Evolutionary conservation across 2,797 vertebrate genomes (phyloP).

Genomic region (Pipistrellus nathusii): DNA sequence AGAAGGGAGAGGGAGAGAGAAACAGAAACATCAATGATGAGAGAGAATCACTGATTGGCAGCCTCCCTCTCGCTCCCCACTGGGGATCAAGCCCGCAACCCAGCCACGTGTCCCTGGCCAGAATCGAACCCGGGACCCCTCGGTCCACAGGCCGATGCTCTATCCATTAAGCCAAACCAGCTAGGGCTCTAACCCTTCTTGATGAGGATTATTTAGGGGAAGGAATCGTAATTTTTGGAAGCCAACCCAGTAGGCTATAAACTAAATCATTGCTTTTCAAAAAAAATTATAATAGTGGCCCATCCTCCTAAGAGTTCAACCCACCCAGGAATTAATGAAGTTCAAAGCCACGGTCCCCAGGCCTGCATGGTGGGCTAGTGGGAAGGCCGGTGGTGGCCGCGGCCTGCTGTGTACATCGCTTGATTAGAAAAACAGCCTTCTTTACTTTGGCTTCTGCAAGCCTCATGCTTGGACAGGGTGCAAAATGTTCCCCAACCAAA

Average conservation of each 20-base stretch:
- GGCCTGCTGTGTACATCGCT: background rate
- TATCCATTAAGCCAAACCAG: too few relatives aligned
- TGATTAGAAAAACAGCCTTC: conserved; percentile 8
- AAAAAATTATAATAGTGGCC: background rate
- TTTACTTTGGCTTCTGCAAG: conserved; percentile 57
- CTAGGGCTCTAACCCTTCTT: background rate
- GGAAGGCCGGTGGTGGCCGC: background rate
- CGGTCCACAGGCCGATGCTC: too few relatives aligned
- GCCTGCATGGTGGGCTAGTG: background rate
- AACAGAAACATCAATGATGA: too few relatives aligned
- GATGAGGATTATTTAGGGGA: background rate
- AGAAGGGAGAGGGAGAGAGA: too few relatives aligned
- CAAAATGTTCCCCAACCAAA: conserved; percentile 28
- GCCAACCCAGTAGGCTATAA: conserved; percentile 5
- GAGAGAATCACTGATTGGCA: too few relatives aligned
- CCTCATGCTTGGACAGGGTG: background rate
- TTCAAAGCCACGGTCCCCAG: background rate
- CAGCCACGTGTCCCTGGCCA: too few relatives aligned
- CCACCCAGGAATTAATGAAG: background rate
- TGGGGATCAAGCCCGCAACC: too few relatives aligned
- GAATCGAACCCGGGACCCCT: too few relatives aligned
- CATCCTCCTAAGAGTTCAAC: background rate
- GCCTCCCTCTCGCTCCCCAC: too few relatives aligned
- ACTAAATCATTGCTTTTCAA: background rate
- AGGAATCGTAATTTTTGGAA: conserved; percentile 28